Conservation (phyloP, 2,797 vertebrate genomes). For the Acrossocheilus wenchowensis region DNA sequence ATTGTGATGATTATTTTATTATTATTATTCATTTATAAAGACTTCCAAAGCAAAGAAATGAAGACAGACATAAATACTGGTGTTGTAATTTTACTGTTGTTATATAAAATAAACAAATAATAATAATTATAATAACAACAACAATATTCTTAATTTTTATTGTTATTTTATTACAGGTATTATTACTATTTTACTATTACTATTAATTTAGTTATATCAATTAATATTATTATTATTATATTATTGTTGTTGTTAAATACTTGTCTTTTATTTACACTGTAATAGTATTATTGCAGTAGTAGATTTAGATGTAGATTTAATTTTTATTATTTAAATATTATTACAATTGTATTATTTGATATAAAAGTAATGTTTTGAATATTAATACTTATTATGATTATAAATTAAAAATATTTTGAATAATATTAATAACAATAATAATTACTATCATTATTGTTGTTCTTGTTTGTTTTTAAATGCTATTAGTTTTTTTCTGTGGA, state of each 20-base stretch:
- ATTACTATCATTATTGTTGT: not conserved
- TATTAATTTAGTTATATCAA: not conserved
- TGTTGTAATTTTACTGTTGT: not conserved
- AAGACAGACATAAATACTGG: not conserved
- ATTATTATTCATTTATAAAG: not conserved
- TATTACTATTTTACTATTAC: not conserved
- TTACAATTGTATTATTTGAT: not conserved
- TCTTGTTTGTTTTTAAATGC: not conserved
- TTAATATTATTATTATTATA: not conserved
- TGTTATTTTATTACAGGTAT: too few relatives aligned
- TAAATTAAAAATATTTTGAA: not conserved
- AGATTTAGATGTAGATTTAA: too few relatives aligned
- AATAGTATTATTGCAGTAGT: not conserved
- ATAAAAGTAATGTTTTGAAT: not conserved
- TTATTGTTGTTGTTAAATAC: not conserved
- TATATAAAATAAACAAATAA: not conserved
- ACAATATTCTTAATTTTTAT: too few relatives aligned
- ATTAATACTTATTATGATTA: not conserved
- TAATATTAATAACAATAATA: too few relatives aligned
- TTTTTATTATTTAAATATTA: not conserved
- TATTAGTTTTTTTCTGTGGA: not conserved
- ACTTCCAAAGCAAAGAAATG: too few relatives aligned
- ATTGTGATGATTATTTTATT: too few relatives aligned
- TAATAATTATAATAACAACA: too few relatives aligned
- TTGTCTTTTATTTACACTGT: not conserved